Percentiles rank a stretch among this genome's conserved stretches.
These are phyloP conservation scores for Tipula helvola DNA, from an alignment of 2,888 invertebrate genomes.

Conservation along the genomic window DNA sequence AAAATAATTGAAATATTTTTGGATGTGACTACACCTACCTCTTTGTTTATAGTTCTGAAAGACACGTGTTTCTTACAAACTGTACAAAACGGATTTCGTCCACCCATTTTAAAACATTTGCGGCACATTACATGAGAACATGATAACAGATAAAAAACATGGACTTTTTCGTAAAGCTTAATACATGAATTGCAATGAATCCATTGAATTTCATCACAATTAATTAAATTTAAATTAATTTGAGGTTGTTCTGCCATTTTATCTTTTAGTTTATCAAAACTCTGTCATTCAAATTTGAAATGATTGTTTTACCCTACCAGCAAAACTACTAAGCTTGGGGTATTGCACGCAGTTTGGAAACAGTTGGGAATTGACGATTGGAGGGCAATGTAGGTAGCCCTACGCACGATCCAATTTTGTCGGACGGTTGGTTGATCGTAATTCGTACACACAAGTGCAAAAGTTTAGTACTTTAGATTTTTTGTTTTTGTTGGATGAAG, in stretches of 20 bases:
- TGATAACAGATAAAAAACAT: not conserved
- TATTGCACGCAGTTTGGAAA: no score
- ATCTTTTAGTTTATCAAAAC: no score
- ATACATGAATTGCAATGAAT: not conserved
- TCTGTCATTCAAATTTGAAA: no score
- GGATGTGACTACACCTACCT: not conserved
- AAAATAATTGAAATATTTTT: not conserved
- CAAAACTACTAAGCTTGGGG: no score
- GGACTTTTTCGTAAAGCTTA: not conserved
- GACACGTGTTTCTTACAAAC: not conserved
- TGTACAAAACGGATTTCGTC: not conserved
- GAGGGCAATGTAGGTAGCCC: no score
- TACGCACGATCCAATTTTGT: no score
- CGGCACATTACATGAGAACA: not conserved
- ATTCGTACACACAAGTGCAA: no score
- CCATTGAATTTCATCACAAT: not conserved
- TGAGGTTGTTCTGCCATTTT: not conserved
- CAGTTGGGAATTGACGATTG: no score
- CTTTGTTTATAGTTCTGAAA: not conserved
- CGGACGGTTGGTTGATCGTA: no score
- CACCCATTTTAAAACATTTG: not conserved
- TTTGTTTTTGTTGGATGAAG: no score
- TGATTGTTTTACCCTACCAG: no score
- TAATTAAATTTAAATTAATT: not conserved
- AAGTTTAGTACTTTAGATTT: no score